These are phyloP conservation scores for Melanargia galathea DNA, from an alignment of 2,888 invertebrate genomes.

Conservation along the genomic window DNA sequence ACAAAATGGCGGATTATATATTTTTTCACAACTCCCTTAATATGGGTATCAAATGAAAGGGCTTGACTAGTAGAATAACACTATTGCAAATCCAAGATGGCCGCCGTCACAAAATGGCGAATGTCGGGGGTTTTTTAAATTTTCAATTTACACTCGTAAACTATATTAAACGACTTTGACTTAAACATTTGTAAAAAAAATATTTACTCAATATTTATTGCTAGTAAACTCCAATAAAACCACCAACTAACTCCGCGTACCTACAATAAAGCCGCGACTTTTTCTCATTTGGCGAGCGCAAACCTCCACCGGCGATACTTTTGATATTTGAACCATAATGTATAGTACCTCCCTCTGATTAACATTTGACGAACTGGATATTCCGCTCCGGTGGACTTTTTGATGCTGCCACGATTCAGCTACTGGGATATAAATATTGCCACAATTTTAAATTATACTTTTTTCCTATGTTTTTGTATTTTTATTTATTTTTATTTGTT, in stretches of 20 bases:
- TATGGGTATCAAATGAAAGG: too few species aligned
- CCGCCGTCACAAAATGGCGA: too few species aligned
- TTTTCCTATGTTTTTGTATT: conserved; percentile 10
- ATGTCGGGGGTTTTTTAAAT: too few species aligned
- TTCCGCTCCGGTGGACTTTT: conserved; percentile 75
- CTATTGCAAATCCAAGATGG: too few species aligned
- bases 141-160: too few species aligned
- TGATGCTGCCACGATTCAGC: conserved; percentile 59
- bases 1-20: too few species aligned
- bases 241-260: conserved; percentile 17
- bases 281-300: conserved; percentile 65
- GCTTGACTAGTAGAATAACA: too few species aligned
- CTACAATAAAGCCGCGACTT: conserved; percentile 41
- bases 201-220: too few species aligned
- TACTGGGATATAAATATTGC: conserved; percentile 50
- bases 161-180: too few species aligned
- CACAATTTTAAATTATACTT: conserved; percentile 37
- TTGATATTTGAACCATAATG: conserved; percentile 79
- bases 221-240: conserved; percentile 3
- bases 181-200: too few species aligned
- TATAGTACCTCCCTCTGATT: conserved; percentile 76
- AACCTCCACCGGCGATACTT: conserved; percentile 61
- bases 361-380: conserved; percentile 77
- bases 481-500: conserved; percentile 28
- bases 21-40: too few species aligned